A percentile compares a stretch with the other conserved stretches of the same genome.
Evolutionary conservation across 2,113 vertebrate species (phyloP).

Genomic region (Haliaeetus leucogaster): DNA sequence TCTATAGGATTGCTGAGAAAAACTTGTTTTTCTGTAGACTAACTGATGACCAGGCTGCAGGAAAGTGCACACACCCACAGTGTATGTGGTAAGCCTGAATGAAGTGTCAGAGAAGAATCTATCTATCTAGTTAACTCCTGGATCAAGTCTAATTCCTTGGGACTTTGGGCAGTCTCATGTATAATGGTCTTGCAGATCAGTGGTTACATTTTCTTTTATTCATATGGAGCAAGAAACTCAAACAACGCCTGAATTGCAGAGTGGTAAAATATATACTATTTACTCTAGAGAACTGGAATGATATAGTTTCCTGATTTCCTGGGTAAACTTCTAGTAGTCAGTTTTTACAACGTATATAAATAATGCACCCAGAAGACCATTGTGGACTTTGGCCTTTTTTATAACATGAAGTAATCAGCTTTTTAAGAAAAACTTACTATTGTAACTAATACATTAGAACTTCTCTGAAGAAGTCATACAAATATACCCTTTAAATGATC

Average conservation of each 20-base stretch:
- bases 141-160: background rate
- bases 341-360: background rate
- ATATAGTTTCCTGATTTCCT: background rate
- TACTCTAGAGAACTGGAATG: background rate
- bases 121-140: background rate
- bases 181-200: background rate
- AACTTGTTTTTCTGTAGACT: background rate
- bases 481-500: background rate
- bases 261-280: background rate
- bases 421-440: background rate
- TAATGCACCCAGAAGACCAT: background rate
- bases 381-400: background rate
- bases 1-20: background rate
- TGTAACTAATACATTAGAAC: background rate
- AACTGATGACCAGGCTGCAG: background rate
- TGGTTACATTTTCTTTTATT: background rate
- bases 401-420: background rate
- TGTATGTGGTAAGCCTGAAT: accelerated
- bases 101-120: background rate
- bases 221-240: background rate
- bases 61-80: background rate
- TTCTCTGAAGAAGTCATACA: background rate
- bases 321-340: background rate
- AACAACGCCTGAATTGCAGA: background rate
- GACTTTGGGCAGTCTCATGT: background rate